Base-by-base conservation (phyloP, 2,888 invertebrate species). In the Euclidia mi region DNA sequence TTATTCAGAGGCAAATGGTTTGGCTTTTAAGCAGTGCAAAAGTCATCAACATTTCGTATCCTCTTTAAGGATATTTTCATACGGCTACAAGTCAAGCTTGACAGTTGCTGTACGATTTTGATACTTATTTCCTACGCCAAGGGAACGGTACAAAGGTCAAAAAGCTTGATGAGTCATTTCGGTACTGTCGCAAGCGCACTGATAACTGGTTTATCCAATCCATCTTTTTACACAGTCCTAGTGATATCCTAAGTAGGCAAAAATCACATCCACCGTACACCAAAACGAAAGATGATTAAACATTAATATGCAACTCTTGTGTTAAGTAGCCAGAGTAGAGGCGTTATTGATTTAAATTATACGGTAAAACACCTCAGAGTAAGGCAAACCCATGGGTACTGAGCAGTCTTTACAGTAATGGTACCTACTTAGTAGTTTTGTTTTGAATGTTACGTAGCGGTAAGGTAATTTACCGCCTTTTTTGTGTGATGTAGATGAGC, bases 301-400 rank as follows among this genome's bases (percentile, higher is more conserved):
- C 70, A 70, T 77, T 81, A 81, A 81, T 82, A 81, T 65, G 63
- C 76, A 67, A 67, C 52, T 66, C 64, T 70, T 68, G 51, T 56
- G 49, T 53, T 74, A 77, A 79, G 74, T 75, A 80, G 78, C 67
- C 56, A 41, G 45, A 44, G 67, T 56, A 65, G 56, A 60, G 58
- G 62, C 56, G 80, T 80, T 83, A 83, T 83, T 83, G 82, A 83
- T 83, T 83, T 79, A 83, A 83, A 83, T 83, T 83, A 81, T 56
- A 80, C 68, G 72, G 70, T 17, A 2, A 18, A 41, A 17, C 3
- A 31, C 3, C 17, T 45, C 14, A 37, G 20, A 44, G 35, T 37
- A 40, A 14, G 17, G 32, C 40, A 6, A 1, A 12, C 12, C 31
- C 37, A 28, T 37, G 32, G 37, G 7, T 18, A 20, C 14, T 48